A percentile compares a stretch with the other conserved stretches of the same genome.
Evolutionary conservation across 2,113 vertebrate species (phyloP).

Genomic region (Nycticebus coucang): DNA sequence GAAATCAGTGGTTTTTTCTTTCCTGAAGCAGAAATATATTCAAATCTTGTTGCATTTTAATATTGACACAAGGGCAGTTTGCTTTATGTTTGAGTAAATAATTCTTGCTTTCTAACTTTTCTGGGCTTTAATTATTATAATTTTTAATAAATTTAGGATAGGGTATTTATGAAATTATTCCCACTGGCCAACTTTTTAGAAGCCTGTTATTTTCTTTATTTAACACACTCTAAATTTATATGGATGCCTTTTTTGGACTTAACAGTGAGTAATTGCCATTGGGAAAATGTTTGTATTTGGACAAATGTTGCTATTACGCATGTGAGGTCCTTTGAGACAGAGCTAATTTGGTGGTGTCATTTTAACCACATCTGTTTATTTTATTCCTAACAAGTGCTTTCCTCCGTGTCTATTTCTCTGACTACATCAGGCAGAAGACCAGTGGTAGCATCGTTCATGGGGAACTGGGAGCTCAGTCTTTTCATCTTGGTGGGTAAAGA

Average conservation of each 20-base stretch:
- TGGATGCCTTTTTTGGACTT: not conserved
- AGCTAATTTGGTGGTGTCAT: not conserved
- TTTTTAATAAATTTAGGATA: not conserved
- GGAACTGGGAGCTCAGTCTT: not conserved
- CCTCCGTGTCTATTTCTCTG: not conserved
- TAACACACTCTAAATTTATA: not conserved
- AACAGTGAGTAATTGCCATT: not conserved
- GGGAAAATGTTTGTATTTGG: not conserved
- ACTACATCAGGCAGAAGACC: not conserved
- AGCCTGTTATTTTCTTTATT: not conserved
- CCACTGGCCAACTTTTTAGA: not conserved
- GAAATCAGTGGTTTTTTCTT: not conserved
- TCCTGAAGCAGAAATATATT: not conserved
- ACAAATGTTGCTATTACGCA: not conserved
- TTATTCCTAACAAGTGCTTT: not conserved
- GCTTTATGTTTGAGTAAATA: constrained; percentile 38
- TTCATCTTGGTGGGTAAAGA: not conserved
- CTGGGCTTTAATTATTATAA: not conserved
- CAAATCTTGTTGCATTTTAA: constrained; percentile 1
- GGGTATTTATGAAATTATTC: not conserved
- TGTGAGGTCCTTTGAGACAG: not conserved
- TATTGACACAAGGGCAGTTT: not conserved
- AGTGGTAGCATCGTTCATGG: fast-evolving
- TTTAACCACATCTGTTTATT: not conserved
- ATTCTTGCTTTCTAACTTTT: not conserved